phyloP scores from a whole-genome alignment of 2,797 vertebrate genomes.

The Heteromormyrus szaboi region DNA sequence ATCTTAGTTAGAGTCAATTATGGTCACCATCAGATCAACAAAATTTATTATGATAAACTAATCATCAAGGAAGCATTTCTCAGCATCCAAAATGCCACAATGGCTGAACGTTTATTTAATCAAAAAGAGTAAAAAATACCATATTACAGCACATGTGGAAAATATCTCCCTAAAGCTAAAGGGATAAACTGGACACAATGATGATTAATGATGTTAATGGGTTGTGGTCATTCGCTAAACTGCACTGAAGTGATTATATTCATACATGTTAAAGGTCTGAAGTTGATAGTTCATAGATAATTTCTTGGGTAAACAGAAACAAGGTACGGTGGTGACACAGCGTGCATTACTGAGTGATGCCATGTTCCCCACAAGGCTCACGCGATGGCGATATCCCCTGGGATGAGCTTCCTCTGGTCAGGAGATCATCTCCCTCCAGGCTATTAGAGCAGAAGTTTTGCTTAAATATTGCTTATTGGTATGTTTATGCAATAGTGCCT shows the following conservation, averaged over 20 bases:
- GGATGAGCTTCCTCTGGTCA: background rate
- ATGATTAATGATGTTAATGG: background rate
- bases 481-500: background rate
- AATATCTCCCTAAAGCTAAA: background rate
- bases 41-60: background rate
- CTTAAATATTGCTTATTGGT: background rate
- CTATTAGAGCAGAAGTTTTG: background rate
- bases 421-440: background rate
- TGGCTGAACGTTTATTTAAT: background rate
- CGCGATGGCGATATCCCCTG: background rate
- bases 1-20: background rate
- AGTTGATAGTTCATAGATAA: background rate
- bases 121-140: background rate
- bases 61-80: background rate
- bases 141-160: background rate
- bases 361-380: background rate
- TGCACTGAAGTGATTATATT: background rate
- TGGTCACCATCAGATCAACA: background rate
- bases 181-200: background rate
- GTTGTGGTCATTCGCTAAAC: background rate
- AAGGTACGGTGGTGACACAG: background rate
- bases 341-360: background rate
- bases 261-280: background rate
- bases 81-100: background rate
- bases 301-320: background rate